Conservation (phyloP, 2,113 vertebrate genomes). For the Cranoglanis bouderius region DNA sequence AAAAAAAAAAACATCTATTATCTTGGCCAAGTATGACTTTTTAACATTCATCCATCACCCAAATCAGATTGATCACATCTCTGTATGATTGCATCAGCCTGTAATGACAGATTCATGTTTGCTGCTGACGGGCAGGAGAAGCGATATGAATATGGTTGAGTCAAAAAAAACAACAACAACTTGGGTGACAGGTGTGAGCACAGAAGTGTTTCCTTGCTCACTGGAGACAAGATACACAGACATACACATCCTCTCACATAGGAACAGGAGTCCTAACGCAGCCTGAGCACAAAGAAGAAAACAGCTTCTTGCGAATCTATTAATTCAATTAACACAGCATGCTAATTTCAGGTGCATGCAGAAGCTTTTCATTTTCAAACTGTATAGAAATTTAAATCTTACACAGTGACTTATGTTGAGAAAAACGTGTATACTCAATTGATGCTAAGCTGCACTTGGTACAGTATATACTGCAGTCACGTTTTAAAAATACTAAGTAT, state of each 20-base stretch:
- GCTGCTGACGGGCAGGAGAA: not conserved
- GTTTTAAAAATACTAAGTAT: not conserved
- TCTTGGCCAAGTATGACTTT: not conserved
- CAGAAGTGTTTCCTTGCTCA: constrained; percentile 6
- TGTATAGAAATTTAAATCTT: not conserved
- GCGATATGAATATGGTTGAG: not conserved
- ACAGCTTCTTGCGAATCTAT: not conserved
- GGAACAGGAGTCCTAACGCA: not conserved
- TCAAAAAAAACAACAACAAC: not conserved
- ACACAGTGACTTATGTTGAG: not conserved
- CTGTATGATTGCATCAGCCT: constrained; percentile 7
- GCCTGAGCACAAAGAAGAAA: not conserved
- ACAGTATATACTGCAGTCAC: not conserved
- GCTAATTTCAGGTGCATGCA: not conserved
- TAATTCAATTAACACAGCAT: not conserved
- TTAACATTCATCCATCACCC: not conserved
- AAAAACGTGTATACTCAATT: not conserved
- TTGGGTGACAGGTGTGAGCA: constrained; percentile 2
- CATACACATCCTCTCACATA: not conserved
- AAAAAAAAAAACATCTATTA: not conserved
- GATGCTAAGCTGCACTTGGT: not conserved
- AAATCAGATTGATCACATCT: not conserved
- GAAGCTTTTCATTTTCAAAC: not conserved
- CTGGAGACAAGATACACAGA: constrained; percentile 1
- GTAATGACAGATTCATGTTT: not conserved